Base-by-base conservation (phyloP, 2,797 vertebrate species). In the Enteromius treurensis region DNA sequence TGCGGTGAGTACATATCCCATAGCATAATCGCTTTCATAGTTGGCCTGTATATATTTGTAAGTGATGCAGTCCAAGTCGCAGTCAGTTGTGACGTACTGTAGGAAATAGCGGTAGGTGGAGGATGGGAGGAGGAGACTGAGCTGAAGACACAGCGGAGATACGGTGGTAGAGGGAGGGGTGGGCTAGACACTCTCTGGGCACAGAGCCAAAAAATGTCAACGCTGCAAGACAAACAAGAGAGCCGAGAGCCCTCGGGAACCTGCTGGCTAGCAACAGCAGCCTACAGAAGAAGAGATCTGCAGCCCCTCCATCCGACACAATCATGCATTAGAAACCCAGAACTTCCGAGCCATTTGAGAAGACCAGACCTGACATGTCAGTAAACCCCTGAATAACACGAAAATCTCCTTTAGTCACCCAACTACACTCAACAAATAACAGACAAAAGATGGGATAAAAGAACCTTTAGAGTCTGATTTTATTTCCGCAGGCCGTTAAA, bases 181-280 rank as follows among this genome's bases (percentile, higher is more conserved):
- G 90, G 84, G 19, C 86, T 88, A 93, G 93, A 92, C 89, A 45
- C 90, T 91, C 90, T 88, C 90, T 90, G 92, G 94, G 94, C 93
- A 93, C 85, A 15, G 85, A 90, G 93, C 93, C 94, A 95, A 90
- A 77, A 92, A 93, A 95, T 94, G 92, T 93, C 93, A 93, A 90
- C 53, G 89, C 91, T 93, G 89, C 84, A 89, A 94, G 91, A 94
- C 91, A 93, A 94, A 93, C 92, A 91, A 90, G 92, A 92, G 91
- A 86, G 85, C 83, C 58, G 85, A 47, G 58, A 93, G 87, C 90
- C 91, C 89, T 89, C 23, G 88, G 89, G 91, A 93, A 89, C 88
- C 81, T 55, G 82, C 86, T 89, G 69, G 85, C 89, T 86, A 90
- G 90, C 89, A 89, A 90, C 90, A 34, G 73, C 87, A 83, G 84